Percentiles rank a stretch among this genome's conserved stretches.
phyloP scores from a whole-genome alignment of 2,113 vertebrate species.

The Carassius carassius region DNA sequence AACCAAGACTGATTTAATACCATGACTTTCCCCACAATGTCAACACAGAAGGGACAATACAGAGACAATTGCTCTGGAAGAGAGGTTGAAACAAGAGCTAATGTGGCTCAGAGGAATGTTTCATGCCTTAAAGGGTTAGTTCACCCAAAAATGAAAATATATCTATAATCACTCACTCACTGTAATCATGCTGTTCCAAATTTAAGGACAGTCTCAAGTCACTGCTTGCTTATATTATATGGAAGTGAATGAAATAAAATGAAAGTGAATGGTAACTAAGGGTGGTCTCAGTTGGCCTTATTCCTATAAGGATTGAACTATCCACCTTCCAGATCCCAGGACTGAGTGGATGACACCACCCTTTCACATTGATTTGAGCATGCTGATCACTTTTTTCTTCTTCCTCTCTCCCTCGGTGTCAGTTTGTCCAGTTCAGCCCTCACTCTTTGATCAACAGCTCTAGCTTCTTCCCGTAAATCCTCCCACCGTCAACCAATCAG shows the following conservation, averaged over 20 bases:
- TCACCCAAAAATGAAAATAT: not conserved
- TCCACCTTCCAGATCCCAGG: not conserved
- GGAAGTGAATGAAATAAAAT: not conserved
- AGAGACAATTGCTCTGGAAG: not conserved
- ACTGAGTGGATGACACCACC: not conserved
- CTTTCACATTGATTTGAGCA: not conserved
- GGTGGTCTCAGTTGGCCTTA: too few relatives aligned
- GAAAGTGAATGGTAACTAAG: not conserved
- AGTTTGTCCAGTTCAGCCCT: slow-evolving; percentile 42
- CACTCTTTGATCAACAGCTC: slow-evolving; percentile 53
- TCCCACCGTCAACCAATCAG: slow-evolving; percentile 45
- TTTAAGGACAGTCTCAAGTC: not conserved
- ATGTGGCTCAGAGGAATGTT: not conserved
- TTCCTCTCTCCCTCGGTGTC: slow-evolving; percentile 32
- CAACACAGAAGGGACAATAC: slow-evolving; percentile 10
- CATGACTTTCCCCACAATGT: not conserved
- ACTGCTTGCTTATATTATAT: not conserved
- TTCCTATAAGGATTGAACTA: too few relatives aligned
- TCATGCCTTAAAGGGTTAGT: not conserved
- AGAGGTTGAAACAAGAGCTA: not conserved
- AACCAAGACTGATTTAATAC: slow-evolving; percentile 7
- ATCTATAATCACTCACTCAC: not conserved
- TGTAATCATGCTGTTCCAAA: not conserved
- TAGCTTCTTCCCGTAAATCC: slow-evolving; percentile 48
- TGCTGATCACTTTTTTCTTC: slow-evolving; percentile 31